Conservation (phyloP, 2,888 invertebrate species). For the Rapana venosa region DNA sequence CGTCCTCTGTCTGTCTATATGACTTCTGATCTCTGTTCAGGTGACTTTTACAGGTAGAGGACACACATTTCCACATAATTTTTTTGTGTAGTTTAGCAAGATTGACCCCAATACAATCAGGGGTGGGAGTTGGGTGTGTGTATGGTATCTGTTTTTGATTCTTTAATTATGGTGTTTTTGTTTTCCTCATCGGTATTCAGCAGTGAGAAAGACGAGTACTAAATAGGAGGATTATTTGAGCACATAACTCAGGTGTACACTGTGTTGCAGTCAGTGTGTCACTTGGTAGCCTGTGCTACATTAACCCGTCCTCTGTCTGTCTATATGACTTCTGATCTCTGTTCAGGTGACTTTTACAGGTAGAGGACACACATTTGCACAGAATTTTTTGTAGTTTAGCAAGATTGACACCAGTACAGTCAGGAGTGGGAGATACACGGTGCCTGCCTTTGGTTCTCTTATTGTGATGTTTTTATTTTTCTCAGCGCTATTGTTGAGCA, state of each 20-base stretch:
- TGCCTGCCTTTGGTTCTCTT: too few species aligned
- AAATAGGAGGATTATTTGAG: background rate
- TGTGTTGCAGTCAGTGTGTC: slow-evolving; percentile 12
- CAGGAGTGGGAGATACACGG: background rate
- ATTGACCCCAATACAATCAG: too few species aligned
- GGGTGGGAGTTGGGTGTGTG: background rate
- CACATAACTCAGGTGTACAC: slow-evolving; percentile 41
- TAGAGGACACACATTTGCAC: background rate
- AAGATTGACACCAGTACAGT: too few species aligned
- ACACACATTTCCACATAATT: background rate
- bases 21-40: background rate
- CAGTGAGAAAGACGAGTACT: too few species aligned
- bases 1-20: background rate
- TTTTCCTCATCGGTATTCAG: too few species aligned
- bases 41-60: background rate
- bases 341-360: background rate
- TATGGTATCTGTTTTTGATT: too few species aligned
- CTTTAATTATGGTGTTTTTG: too few species aligned
- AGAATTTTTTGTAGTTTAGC: background rate
- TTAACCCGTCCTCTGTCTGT: slow-evolving; percentile 11
- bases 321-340: background rate
- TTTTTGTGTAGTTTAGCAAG: too few species aligned
- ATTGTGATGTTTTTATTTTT: too few species aligned
- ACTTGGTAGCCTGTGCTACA: slow-evolving; percentile 46
- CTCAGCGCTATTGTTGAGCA: too few species aligned